Base-by-base conservation (phyloP, 2,113 vertebrate species). In the Ophthalmolycus amberensis region DNA sequence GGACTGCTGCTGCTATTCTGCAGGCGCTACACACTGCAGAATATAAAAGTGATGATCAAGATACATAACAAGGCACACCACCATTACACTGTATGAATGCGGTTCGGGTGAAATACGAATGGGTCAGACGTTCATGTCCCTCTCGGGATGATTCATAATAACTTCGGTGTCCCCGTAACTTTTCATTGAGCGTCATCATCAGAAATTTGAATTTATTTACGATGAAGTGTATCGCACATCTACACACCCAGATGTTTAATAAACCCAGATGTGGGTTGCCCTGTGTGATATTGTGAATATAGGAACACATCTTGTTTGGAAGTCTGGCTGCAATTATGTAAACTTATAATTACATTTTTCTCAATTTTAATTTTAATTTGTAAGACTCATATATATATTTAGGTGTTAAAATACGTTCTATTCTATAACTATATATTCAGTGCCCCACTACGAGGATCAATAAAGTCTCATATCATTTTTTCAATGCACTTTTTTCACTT, bases 401-500 rank as follows among this genome's bases (percentile, higher is more conserved):
- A 16, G 1, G 65, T 46, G 42, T 67, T 46, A 18, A 11, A 20
- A 65, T n/a, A 38, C 56, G 6, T 59, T 59, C 56, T 29, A 6
- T 29, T 34, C 6, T 15, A 1, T 37, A 27, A 50, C 9, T 59
- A 4, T 63, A 34, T 10, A 18, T 29, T 3, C 12, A 32, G 27
- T 29, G 6, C 12, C 6, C 25, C 52, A 27, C 34, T 25, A 27
- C 22, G 15, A 62, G 4, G 14, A 46, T 69, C 34, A 67, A 22
- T 71, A 44, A 37, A 42, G 27, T 42, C 44, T 44, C 16, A 20
- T 59, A 16, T 71, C 1, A n/a, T 44, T 42, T 76, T 71, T 80
- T 63, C 7, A 46, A 2, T 10, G 6, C 59, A 27, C 3, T 6
- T 9, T 40, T 66, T 74, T 65, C 20, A 29, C 18, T 27, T 63